Conservation (phyloP, 2,113 vertebrate species). For the Labrus mixtus region DNA sequence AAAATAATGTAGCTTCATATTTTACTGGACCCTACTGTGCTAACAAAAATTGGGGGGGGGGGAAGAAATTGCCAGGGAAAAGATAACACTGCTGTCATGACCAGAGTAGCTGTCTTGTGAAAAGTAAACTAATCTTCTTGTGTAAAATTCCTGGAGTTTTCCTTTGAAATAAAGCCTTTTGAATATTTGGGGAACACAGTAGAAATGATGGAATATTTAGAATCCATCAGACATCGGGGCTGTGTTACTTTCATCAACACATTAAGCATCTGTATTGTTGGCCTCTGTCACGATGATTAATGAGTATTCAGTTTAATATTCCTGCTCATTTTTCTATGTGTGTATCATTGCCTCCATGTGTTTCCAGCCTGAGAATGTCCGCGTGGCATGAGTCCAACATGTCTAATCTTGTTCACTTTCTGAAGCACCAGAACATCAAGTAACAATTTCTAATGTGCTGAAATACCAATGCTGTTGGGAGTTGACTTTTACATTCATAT, state of each 20-base stretch:
- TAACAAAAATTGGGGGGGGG: no score
- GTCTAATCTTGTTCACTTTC: constrained; percentile 61
- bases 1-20: no score
- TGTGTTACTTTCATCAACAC: constrained; percentile 64
- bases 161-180: constrained; percentile 8
- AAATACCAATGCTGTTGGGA: constrained; percentile 58
- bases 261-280: constrained; percentile 42
- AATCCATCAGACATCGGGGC: constrained; percentile 31
- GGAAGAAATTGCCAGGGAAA: no score
- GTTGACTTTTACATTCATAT: constrained; percentile 41
- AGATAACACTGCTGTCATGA: no score
- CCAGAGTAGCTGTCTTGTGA: no score
- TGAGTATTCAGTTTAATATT: constrained; percentile 57
- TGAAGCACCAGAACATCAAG: constrained; percentile 48
- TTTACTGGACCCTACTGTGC: no score
- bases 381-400: constrained; percentile 56
- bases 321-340: constrained; percentile 52
- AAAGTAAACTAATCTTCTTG: background rate
- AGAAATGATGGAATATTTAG: constrained; percentile 36
- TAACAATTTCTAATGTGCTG: constrained; percentile 58
- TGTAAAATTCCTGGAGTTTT: background rate
- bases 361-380: constrained; percentile 67
- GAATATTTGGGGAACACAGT: constrained; percentile 9
- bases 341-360: constrained; percentile 71
- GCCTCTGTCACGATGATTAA: constrained; percentile 69